Evolutionary conservation across 2,113 vertebrate genomes (phyloP), one percentile per base, ranked within the genome.

Genomic region (Aldabrachelys gigantea): DNA sequence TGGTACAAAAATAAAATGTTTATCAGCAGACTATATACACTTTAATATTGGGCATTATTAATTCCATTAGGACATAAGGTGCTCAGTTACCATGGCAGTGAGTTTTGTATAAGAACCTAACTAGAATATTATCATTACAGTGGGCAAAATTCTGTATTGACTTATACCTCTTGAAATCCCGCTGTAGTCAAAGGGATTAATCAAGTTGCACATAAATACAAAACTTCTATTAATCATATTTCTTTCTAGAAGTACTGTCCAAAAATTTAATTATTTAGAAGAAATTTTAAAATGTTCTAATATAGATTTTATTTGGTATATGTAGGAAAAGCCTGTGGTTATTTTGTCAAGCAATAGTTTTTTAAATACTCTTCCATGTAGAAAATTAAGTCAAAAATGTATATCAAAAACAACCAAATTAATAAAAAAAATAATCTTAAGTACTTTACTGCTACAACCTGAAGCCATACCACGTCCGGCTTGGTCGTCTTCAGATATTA

Each of bases 1-100:
- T 56, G 92, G 94, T 96, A 97, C 97, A 97, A 97, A 96, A 93
- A 93, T 95, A 96, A 97, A 97, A 97, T 89, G 85, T 94, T 95
- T 97, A 82, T 94, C 94, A 81, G 82, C 38, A 91, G 96, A 98
- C 95, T 90, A 87, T 0, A 13, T 92, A 88, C 10, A 85, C 75
- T 95, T 96, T 76, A 90, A 97, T 97, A 97, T 49, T 75, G 93
- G 94, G 88, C 22, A 35, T 75, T 79, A 5, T 89, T 89, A 84
- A 90, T 52, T 21, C 69, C 38, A 21, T 57, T 59, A 90, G 52
- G 47, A 89, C 19, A 62, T 89, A 95, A 80, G 79, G 41, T 89
- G 84, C 41, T 65, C 57, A 10, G 31, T 47, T 25, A 44, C 22
- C 82, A 62, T 84, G 65, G 53, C 27, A 91, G 44, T 10, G 19